phyloP scores from a whole-genome alignment of 2,888 invertebrate species.

The Platycheirus rosarum region DNA sequence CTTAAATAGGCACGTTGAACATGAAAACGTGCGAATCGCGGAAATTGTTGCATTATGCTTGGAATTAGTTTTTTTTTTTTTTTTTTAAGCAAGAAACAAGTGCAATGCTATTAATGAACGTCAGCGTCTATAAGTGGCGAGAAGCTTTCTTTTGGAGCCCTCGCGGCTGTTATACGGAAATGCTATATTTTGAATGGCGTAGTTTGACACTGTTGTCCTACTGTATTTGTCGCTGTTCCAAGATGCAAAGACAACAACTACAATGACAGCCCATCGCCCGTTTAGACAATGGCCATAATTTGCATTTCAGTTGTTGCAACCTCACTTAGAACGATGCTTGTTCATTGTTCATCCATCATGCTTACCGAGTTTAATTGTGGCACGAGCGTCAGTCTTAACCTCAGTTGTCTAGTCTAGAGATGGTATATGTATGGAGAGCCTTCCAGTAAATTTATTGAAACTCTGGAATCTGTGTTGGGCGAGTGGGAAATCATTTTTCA shows the following conservation, averaged over 20 bases:
- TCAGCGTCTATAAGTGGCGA: slow-evolving; percentile 36
- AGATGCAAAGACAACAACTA: background rate
- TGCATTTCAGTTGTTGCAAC: slow-evolving; percentile 26
- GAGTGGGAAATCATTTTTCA: slow-evolving; percentile 46
- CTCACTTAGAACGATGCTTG: background rate
- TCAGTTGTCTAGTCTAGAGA: slow-evolving; percentile 2
- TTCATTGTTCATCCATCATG: slow-evolving; percentile 40
- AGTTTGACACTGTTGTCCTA: no score
- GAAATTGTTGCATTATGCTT: slow-evolving; percentile 60
- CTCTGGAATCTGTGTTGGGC: slow-evolving; percentile 12
- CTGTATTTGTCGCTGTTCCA: background rate
- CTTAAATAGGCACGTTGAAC: slow-evolving; percentile 54
- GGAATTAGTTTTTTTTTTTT: slow-evolving; percentile 34
- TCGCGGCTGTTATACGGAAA: slow-evolving; percentile 46
- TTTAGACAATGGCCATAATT: slow-evolving; percentile 43
- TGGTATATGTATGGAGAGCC: slow-evolving; percentile 16
- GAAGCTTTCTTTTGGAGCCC: slow-evolving; percentile 30
- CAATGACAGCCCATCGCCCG: slow-evolving; percentile 17
- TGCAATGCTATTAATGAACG: slow-evolving; percentile 64
- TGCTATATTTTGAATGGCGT: slow-evolving; percentile 15
- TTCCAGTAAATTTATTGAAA: slow-evolving; percentile 16
- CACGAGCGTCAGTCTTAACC: slow-evolving; percentile 31
- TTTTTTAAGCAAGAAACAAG: slow-evolving; percentile 47
- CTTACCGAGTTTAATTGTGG: slow-evolving; percentile 32
- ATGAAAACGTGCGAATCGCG: slow-evolving; percentile 71